Conservation (phyloP, 2,113 vertebrate species). For the Axis porcinus region DNA sequence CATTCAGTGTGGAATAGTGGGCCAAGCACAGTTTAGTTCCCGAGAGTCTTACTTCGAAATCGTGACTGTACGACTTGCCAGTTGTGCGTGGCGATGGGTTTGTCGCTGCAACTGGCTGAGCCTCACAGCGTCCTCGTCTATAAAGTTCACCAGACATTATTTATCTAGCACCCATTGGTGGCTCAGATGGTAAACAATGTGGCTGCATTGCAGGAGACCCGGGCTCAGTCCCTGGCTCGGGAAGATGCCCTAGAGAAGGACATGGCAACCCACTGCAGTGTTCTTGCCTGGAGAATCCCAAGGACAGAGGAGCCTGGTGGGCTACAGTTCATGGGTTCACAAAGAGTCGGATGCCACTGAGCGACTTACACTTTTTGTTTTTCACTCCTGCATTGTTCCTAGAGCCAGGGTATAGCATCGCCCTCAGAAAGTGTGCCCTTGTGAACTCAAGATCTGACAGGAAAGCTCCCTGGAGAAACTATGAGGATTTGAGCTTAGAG, state of each 20-base stretch:
- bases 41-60: neutral
- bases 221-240: neutral
- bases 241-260: neutral
- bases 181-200: neutral
- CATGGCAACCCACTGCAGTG: neutral
- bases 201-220: neutral
- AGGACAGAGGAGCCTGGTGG: neutral
- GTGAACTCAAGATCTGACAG: neutral
- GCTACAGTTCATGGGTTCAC: neutral
- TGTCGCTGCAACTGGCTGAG: neutral
- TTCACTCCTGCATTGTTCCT: neutral
- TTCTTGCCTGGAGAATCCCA: neutral
- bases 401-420: neutral
- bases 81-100: neutral
- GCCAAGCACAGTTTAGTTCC: neutral
- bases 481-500: neutral
- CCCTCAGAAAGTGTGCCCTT: neutral
- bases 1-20: neutral
- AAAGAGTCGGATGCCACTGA: neutral
- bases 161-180: neutral
- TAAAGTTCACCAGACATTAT: neutral
- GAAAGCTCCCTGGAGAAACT: neutral
- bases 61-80: fast-evolving
- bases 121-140: neutral
- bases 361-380: neutral